These are phyloP conservation scores for Paraescarpia echinospica DNA, from an alignment of 1,140 invertebrate species.

Conservation along the genomic window DNA sequence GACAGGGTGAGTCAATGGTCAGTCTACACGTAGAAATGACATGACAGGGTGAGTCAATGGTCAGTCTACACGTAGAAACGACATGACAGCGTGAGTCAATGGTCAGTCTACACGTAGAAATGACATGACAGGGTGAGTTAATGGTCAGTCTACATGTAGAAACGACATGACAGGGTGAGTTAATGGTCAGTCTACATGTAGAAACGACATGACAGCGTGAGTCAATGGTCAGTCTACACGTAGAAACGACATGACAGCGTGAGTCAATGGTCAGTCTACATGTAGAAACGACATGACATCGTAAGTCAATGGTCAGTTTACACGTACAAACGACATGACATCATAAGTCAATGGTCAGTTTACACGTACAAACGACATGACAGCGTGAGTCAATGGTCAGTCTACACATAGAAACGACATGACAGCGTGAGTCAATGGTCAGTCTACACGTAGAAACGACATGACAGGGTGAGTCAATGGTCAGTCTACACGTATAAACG, in stretches of 20 bases:
- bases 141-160: not conserved
- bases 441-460: not conserved
- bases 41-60: conserved; percentile 8
- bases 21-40: not conserved
- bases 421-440: no score
- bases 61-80: not conserved
- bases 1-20: no score
- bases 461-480: conserved; percentile 8
- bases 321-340: no score
- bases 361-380: not conserved
- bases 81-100: no score
- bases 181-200: no score
- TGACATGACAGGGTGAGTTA: not conserved
- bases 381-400: conserved; percentile 9
- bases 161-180: no score
- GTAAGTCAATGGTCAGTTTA: not conserved
- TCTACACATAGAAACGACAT: no score
- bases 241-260: no score
- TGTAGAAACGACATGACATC: not conserved
- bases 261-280: no score
- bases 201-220: conserved; percentile 1
- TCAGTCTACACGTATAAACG: not conserved
- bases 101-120: not conserved
- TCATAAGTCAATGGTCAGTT: no score
- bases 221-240: not conserved